Percentiles rank a stretch among this genome's conserved stretches.
Conservation (phyloP, 2,113 vertebrate genomes). For the Tragelaphus buxtoni region DNA sequence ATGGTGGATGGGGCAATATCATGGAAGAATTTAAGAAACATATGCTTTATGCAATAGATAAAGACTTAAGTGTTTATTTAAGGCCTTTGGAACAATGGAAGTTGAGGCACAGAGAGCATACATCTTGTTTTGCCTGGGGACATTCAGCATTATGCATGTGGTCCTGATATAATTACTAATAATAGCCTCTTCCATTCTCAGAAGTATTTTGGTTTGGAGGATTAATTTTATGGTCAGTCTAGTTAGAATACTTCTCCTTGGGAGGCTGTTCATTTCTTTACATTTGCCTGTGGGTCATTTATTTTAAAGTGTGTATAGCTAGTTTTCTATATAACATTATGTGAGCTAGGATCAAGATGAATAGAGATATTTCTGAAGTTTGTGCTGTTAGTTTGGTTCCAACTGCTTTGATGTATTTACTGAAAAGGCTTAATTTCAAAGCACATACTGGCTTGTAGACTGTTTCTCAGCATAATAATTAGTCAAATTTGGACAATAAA, state of each 20-base stretch:
- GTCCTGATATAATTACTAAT: background rate
- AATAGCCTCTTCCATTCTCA: background rate
- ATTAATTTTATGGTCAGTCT: background rate
- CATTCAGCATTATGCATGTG: background rate
- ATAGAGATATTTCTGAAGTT: conserved; percentile 23
- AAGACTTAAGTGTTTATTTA: background rate
- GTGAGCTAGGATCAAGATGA: background rate
- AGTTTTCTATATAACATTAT: background rate
- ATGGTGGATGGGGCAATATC: background rate
- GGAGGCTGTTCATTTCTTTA: background rate
- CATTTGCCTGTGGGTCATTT: background rate
- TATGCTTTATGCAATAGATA: background rate
- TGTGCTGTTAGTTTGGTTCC: background rate
- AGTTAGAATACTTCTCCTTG: background rate
- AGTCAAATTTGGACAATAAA: conserved; percentile 47
- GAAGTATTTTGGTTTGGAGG: background rate
- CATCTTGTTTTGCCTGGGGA: background rate
- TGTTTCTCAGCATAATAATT: conserved; percentile 35
- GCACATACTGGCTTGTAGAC: background rate
- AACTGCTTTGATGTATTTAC: conserved; percentile 5
- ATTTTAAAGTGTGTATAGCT: background rate
- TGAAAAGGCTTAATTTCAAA: conserved; percentile 51
- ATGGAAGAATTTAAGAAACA: background rate
- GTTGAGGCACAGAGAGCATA: background rate
- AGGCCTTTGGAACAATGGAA: background rate